phyloP scores from a whole-genome alignment of 2,113 vertebrate genomes.

The Nematolebias whitei region DNA sequence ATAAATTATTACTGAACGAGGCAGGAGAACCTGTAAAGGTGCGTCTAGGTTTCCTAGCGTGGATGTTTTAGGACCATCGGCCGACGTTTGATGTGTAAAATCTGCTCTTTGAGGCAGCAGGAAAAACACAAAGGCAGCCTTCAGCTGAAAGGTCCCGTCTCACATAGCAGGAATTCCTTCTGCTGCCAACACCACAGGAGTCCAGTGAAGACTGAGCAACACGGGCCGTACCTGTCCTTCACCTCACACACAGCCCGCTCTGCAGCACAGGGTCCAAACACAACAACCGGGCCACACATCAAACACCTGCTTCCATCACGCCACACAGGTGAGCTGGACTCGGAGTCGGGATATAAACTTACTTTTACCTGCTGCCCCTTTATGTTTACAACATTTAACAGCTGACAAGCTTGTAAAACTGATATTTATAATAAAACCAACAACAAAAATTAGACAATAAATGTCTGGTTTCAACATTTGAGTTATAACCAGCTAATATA shows the following conservation, averaged over 20 bases:
- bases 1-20: too few relatives aligned
- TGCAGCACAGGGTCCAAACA: slow-evolving; percentile 11
- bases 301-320: too few relatives aligned
- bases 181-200: not conserved
- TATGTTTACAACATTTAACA: too few relatives aligned
- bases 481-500: not conserved
- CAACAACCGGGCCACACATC: too few relatives aligned
- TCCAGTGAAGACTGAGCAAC: not conserved
- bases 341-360: too few relatives aligned
- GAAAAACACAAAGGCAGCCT: slow-evolving; percentile 28
- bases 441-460: too few relatives aligned
- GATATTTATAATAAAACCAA: too few relatives aligned
- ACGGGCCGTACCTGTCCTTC: slow-evolving; percentile 14
- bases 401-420: too few relatives aligned
- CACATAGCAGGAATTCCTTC: slow-evolving; percentile 45
- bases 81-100: not conserved
- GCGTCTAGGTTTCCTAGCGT: not conserved
- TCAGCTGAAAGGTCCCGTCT: slow-evolving; percentile 32
- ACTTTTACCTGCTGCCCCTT: too few relatives aligned
- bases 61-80: not conserved
- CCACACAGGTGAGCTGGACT: too few relatives aligned
- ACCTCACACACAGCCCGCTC: not conserved
- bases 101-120: too few relatives aligned
- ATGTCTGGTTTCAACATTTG: not conserved
- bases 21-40: too few relatives aligned